Evolutionary conservation across 2,888 invertebrate genomes (phyloP), one percentile per base, ranked within the genome.

Genomic region (Cloeon dipterum): DNA sequence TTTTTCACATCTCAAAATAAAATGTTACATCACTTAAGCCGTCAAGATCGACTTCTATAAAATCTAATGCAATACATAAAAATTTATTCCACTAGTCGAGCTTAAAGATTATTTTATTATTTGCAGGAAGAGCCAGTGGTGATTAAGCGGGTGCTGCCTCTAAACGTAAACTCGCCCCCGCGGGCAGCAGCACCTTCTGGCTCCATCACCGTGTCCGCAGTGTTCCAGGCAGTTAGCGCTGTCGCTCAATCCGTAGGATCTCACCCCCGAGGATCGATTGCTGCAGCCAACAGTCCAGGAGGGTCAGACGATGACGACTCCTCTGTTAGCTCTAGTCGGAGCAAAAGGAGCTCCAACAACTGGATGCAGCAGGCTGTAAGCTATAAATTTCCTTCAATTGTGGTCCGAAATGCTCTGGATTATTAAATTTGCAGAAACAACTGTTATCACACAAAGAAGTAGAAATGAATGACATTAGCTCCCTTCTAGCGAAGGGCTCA

Each of bases 181-280:
- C 33, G 21, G 11, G 34, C 38, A 38, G 45, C 46, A 21, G 39
- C 46, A 34, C 32, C 37, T 20, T 52, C 53, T 0, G 29, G 29
- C 29, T 50, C 53, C 8, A 54, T 64, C 47, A 58, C 51, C 8
- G 57, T 63, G 2, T 61, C 63, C 4, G 51, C 59, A 3, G 47
- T 62, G 20, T 64, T 64, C 46, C 52, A 61, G 43, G 60, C 63
- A 2, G 59, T 63, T 2, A 46, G 53, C 11, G 53, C 54, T 3
- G 55, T 58, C 7, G 49, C 43, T 20, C 39, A 42, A 35, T 40
- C 40, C 13, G 36, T 36, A 32, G 40, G 38, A 10, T 26, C 34
- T 19, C 20, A 32, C 36, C 26, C 26, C 29, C 16, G 29, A 8
- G 25, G 14, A 19, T 16, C 21, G 10, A n/a, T 29, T 7, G 17